Percentiles rank a stretch among this genome's conserved stretches.
Conservation (phyloP, 2,113 vertebrate genomes). For the Sinocyclocheilus anophthalmus region DNA sequence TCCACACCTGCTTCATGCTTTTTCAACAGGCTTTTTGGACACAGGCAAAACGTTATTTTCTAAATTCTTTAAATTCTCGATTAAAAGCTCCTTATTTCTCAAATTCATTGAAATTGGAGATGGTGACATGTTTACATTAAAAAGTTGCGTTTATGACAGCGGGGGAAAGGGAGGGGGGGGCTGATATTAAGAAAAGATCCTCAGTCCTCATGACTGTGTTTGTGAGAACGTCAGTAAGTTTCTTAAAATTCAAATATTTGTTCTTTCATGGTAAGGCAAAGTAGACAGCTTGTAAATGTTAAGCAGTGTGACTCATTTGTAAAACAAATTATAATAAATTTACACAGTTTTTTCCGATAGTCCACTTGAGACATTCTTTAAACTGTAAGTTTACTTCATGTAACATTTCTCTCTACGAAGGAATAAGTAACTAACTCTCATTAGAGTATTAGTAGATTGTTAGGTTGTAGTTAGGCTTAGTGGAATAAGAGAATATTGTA, state of each 20-base stretch:
- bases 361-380: too few relatives aligned
- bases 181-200: too few relatives aligned
- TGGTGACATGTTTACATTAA: not conserved
- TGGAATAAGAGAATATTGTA: too few relatives aligned
- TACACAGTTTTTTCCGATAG: too few relatives aligned
- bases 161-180: too few relatives aligned
- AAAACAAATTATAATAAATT: too few relatives aligned
- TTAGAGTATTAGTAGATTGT: not conserved
- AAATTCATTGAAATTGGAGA: not conserved
- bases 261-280: not conserved
- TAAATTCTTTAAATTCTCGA: not conserved
- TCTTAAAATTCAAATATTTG: not conserved
- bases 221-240: too few relatives aligned
- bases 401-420: too few relatives aligned
- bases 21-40: conserved; percentile 12
- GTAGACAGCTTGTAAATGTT: not conserved
- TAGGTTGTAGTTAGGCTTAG: too few relatives aligned
- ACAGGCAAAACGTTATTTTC: not conserved
- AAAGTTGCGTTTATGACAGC: not conserved
- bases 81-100: not conserved
- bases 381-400: too few relatives aligned
- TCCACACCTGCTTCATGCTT: conserved; percentile 30
- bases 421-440: too few relatives aligned
- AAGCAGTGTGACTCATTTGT: not conserved
- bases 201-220: too few relatives aligned